Base-by-base conservation (phyloP, 2,888 invertebrate genomes). In the Acanthoscelides obtectus region DNA sequence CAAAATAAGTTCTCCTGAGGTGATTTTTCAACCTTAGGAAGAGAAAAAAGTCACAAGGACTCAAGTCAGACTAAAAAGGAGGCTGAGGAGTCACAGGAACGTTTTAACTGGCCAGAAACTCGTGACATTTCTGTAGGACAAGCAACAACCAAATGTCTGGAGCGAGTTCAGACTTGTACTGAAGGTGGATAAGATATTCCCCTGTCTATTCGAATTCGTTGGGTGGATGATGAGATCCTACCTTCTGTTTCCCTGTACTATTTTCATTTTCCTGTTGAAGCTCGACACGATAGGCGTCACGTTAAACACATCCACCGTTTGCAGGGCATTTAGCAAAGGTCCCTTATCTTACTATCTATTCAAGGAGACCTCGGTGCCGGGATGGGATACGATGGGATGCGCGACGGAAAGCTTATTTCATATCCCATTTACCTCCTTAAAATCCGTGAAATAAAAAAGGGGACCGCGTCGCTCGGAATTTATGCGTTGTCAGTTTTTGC, bases 321-420 rank as follows among this genome's bases (percentile, higher is more conserved):
- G 84, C 45, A 45, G 86, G 85, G 86, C 85, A 86, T 85, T 86
- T 85, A 84, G 85, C 85, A 85, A 85, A 84, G 82, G 84, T 69
- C 64, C 77, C 75, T 76, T 74, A 76, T 76, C 77, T 76, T 75
- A 76, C 75, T 75, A 73, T 75, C 73, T 77, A 76, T 77, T 77
- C 76, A 77, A 77, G 76, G 73, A 71, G 67, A 66, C 67, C 66
- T 66, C 4, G 12, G 45, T 45, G 45, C 5, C 1, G 45, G 45
- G 45, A 45, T 45, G 12, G 45, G 17, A 45, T 45, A 12, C 12
- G 45, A 25, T 25, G 25, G 25, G 25, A 25, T 5, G 25, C 25
- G 25, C 25, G 8, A 75, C 76, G 73, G 73, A 74, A 72, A 72
- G 77, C 80, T 80, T 78, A 81, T 81, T 81, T 81, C 80, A 80